These are phyloP conservation scores for Dasypogon diadema DNA, from an alignment of 2,888 invertebrate genomes.

Conservation along the genomic window DNA sequence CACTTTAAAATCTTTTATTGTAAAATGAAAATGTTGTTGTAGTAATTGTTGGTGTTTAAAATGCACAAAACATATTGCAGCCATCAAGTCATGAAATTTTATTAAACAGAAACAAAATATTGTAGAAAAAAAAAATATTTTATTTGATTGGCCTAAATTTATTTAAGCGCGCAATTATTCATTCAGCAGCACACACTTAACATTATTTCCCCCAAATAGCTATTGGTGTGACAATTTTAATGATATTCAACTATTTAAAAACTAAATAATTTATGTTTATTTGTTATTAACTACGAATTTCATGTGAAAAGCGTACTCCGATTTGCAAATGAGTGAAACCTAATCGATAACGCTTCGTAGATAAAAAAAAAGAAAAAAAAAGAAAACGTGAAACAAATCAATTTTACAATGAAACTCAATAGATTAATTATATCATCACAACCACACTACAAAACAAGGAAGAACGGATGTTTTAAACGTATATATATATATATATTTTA, in stretches of 20 bases:
- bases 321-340: conserved; percentile 34
- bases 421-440: conserved; percentile 20
- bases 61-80: too few relatives aligned
- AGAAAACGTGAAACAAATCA: conserved; percentile 29
- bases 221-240: conserved; percentile 36
- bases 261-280: conserved; percentile 1
- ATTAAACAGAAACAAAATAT: too few relatives aligned
- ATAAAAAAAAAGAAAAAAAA: conserved; percentile 31
- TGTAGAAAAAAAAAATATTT: too few relatives aligned
- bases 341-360: conserved; percentile 48
- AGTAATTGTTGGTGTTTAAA: too few relatives aligned
- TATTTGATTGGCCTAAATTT: background rate
- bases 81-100: too few relatives aligned
- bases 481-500: conserved; percentile 44
- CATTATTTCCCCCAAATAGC: conserved; percentile 28
- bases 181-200: conserved; percentile 10
- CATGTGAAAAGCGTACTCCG: conserved; percentile 29
- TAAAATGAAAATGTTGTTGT: too few relatives aligned
- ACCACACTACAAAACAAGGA: conserved; percentile 1
- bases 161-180: background rate
- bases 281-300: conserved; percentile 34
- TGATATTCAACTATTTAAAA: background rate
- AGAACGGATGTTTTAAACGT: conserved; percentile 37
- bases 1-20: too few relatives aligned
- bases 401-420: conserved; percentile 36